Evolutionary conservation across 2,113 vertebrate species (phyloP), one percentile per base, ranked within the genome.

Genomic region (Chaetodon auriga): DNA sequence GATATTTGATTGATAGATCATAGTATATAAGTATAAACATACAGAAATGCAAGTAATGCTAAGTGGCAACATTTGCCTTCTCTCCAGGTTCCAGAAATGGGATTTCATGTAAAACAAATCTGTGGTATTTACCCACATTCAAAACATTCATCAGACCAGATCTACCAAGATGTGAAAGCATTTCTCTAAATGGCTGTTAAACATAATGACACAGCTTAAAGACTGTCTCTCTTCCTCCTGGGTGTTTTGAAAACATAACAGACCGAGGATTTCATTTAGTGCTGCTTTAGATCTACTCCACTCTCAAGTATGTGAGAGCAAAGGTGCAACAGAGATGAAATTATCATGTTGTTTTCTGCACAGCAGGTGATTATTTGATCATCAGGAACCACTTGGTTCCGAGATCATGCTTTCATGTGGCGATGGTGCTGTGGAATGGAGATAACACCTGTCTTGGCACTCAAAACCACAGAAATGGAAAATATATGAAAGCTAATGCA

Each of bases 361-460:
- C 80, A 82, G 87, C 81, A 81, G 78, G 87, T 75, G 84, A 79
- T 75, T 71, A 84, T 90, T 88, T 90, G 84, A 87, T 90, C 86
- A 79, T 64, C 21, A 55, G 80, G 72, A 88, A 51, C 68, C 82
- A 84, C 87, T 89, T 53, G 74, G 66, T 80, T 88, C 60, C 76
- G 79, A 85, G 57, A 85, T 81, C 71, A 35, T 23, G 81, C 85
- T 83, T 88, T 85, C 43, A 84, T 87, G 86, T 87, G 23, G 25
- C 58, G 82, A 79, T 77, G 72, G 57, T 73, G 57, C 83, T 77
- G 81, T 38, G 46, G 57, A 85, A 48, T 58, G 19, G 61, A 87
- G 85, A 90, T 86, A 90, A 87, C 86, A 87, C 81, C 81, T 86
- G 75, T 61, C 38, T 75, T 84, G 81, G 83, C 70, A n/a, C 51